phyloP scores from a whole-genome alignment of 2,113 vertebrate genomes.

The Syrrhaptes paradoxus region DNA sequence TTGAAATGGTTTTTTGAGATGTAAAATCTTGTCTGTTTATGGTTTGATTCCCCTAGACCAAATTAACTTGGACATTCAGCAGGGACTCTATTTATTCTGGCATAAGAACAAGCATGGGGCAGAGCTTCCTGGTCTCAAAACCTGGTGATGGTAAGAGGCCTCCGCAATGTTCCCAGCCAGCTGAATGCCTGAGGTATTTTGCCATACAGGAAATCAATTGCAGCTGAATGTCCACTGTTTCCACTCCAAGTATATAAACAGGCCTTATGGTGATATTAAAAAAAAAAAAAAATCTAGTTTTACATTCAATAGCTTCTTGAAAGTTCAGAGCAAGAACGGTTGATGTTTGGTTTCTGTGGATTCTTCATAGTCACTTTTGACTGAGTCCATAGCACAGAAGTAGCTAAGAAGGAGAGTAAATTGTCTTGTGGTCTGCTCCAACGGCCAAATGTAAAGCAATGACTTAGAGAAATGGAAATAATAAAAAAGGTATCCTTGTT shows the following conservation, averaged over 20 bases:
- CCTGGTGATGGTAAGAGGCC: slow-evolving; percentile 39
- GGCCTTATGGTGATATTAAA: slow-evolving; percentile 37
- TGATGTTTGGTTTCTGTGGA: not conserved
- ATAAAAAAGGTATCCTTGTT: not conserved
- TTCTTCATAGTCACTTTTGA: not conserved
- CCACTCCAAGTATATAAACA: slow-evolving; percentile 48
- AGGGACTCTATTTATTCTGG: slow-evolving; percentile 67
- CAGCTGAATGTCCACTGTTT: slow-evolving; percentile 69
- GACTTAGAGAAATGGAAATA: not conserved
- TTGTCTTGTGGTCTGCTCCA: not conserved
- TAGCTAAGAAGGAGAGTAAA: not conserved
- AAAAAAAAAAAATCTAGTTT: not conserved
- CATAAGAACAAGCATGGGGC: slow-evolving; percentile 40
- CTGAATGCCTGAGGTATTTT: slow-evolving; percentile 66
- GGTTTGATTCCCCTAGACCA: slow-evolving; percentile 35
- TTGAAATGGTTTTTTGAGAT: not conserved
- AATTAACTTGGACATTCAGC: slow-evolving; percentile 56
- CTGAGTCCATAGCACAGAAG: not conserved
- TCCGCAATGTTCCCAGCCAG: slow-evolving; percentile 60
- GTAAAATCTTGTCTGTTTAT: slow-evolving; percentile 39
- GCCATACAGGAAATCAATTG: slow-evolving; percentile 77
- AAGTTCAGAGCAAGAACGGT: not conserved
- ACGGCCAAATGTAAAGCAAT: not conserved
- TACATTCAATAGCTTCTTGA: slow-evolving; percentile 25
- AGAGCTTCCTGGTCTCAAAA: slow-evolving; percentile 48